These are phyloP conservation scores for Diorhabda sublineata DNA, from an alignment of 1,140 invertebrate species.

Conservation along the genomic window DNA sequence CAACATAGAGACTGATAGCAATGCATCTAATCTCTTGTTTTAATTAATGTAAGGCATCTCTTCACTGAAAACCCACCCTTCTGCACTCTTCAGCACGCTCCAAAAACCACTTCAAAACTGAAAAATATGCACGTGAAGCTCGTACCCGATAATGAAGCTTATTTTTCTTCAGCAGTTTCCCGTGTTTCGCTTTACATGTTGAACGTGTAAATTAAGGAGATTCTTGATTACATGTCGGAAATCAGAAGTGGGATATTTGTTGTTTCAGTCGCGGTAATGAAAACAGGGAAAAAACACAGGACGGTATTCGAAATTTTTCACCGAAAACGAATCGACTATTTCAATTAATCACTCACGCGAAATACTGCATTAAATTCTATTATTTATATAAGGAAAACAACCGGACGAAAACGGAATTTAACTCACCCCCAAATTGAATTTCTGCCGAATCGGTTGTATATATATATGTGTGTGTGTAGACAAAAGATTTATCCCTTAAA, in stretches of 20 bases:
- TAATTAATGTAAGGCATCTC: neutral
- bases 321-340: neutral
- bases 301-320: neutral
- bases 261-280: neutral
- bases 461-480: neutral
- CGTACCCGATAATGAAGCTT: neutral
- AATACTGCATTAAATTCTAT: neutral
- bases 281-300: neutral
- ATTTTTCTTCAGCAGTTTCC: neutral
- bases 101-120: conserved; percentile 2
- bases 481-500: conserved; percentile 15
- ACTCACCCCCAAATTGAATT: conserved; percentile 6
- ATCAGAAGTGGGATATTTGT: neutral
- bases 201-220: neutral
- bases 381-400: neutral
- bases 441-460: neutral
- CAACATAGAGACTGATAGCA: neutral
- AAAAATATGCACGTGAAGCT: neutral
- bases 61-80: neutral
- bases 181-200: conserved; percentile 2
- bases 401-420: neutral
- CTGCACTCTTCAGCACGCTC: neutral
- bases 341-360: neutral
- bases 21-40: neutral
- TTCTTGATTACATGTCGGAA: conserved; percentile 2